Percentiles rank a stretch among this genome's conserved stretches.
phyloP scores from a whole-genome alignment of 2,797 vertebrate species.

The Stomatorhinus walkeri region DNA sequence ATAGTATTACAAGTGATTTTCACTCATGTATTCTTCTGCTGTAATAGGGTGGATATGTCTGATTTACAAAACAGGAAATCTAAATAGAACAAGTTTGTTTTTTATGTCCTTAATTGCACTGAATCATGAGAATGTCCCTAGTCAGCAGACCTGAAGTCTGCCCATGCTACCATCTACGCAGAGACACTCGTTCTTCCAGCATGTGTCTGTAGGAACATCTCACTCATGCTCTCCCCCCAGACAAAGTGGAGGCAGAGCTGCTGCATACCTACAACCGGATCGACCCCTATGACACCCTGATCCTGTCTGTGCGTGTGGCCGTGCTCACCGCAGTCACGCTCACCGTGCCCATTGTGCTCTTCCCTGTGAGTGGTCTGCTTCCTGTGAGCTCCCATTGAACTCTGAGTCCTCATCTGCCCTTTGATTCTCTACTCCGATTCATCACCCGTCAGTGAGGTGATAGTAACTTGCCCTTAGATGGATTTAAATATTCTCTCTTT shows the following conservation, averaged over 20 bases:
- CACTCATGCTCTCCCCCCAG: slow-evolving; percentile 47
- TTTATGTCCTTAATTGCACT: background rate
- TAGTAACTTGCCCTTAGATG: background rate
- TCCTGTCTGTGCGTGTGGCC: slow-evolving; percentile 89
- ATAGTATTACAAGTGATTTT: background rate
- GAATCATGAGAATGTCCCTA: background rate
- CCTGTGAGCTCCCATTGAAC: slow-evolving; percentile 9
- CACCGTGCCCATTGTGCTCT: slow-evolving; percentile 92
- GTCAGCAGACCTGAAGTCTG: background rate
- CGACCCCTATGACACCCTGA: slow-evolving; percentile 81
- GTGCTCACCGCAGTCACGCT: slow-evolving; percentile 91
- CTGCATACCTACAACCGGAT: slow-evolving; percentile 91
- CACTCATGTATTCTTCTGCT: background rate
- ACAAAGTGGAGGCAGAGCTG: slow-evolving; percentile 79
- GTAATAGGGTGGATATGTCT: background rate
- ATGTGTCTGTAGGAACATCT: background rate
- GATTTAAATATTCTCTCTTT: background rate
- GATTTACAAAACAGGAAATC: background rate
- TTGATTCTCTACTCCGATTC: background rate
- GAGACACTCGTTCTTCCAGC: background rate
- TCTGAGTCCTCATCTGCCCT: no score
- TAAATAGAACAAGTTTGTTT: background rate
- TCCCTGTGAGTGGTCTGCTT: slow-evolving; percentile 73
- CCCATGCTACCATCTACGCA: background rate
- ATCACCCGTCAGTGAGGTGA: background rate